Percentiles rank a stretch among this genome's conserved stretches.
Conservation (phyloP, 2,797 vertebrate genomes). For the Sebastes trivittatus region DNA sequence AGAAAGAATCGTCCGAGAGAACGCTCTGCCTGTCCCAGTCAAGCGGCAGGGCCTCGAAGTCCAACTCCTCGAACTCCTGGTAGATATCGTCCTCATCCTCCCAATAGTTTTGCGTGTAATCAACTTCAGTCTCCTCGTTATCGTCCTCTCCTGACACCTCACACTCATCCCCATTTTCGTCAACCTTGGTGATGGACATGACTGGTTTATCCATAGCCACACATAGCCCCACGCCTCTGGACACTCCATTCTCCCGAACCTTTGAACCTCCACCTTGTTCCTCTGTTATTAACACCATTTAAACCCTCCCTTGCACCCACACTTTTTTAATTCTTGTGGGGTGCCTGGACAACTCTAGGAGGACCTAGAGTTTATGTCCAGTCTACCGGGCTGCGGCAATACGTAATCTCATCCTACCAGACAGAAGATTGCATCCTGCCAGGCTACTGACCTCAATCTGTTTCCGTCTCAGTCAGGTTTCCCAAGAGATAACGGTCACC, state of each 20-base stretch:
- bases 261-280: constrained; percentile 64
- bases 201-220: constrained; percentile 15
- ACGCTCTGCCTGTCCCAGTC: constrained; percentile 85
- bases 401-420: constrained; percentile 6
- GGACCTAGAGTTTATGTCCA: constrained; percentile 29
- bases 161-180: constrained; percentile 36
- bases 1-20: constrained; percentile 92
- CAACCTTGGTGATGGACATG: constrained; percentile 46
- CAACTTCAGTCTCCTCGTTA: constrained; percentile 25
- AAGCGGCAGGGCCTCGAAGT: constrained; percentile 85
- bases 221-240: not conserved
- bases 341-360: constrained; percentile 14
- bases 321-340: not conserved
- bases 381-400: not conserved
- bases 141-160: constrained; percentile 6
- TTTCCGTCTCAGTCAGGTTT: constrained; percentile 5
- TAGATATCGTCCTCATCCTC: constrained; percentile 84
- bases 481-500: not conserved
- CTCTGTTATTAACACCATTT: constrained; percentile 83
- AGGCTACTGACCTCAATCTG: not conserved
- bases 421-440: not conserved
- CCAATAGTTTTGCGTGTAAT: constrained; percentile 71
- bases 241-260: constrained; percentile 72
- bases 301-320: constrained; percentile 39
- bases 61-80: constrained; percentile 84